Evolutionary conservation across 2,113 vertebrate genomes (phyloP).

Genomic region (Scophthalmus maximus): DNA sequence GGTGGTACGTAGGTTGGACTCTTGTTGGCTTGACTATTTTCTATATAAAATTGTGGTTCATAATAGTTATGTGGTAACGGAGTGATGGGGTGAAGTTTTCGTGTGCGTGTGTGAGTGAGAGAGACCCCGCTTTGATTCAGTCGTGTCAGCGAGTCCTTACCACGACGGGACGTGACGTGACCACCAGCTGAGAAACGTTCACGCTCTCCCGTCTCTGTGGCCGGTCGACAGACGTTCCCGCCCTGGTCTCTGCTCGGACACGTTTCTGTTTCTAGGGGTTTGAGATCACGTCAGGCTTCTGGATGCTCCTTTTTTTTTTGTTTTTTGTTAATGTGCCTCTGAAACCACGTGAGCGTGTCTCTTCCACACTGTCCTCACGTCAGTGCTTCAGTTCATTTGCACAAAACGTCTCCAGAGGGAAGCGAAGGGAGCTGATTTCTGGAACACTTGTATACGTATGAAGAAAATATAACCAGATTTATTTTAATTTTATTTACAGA

Average conservation of each 20-base stretch:
- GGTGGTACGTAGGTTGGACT: constrained; percentile 13
- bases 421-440: constrained; percentile 21
- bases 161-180: constrained; percentile 32
- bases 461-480: constrained; percentile 32
- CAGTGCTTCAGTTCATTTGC: constrained; percentile 56
- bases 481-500: not conserved
- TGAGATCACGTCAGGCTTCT: constrained; percentile 72
- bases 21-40: constrained; percentile 7
- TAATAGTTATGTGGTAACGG: constrained; percentile 41
- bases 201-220: not conserved
- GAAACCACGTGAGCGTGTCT: constrained; percentile 48
- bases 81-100: constrained; percentile 13
- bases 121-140: constrained; percentile 16
- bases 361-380: constrained; percentile 57
- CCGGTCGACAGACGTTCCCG: constrained; percentile 25
- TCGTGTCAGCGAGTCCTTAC: constrained; percentile 23
- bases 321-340: constrained; percentile 68
- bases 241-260: constrained; percentile 28
- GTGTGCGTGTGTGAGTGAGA: constrained; percentile 21
- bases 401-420: constrained; percentile 51
- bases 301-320: constrained; percentile 49
- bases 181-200: constrained; percentile 14
- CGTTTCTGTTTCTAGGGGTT: constrained; percentile 29
- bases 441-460: constrained; percentile 22
- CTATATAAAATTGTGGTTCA: constrained; percentile 35